Conservation (phyloP, 2,797 vertebrate genomes). For the Brotula barbata region DNA sequence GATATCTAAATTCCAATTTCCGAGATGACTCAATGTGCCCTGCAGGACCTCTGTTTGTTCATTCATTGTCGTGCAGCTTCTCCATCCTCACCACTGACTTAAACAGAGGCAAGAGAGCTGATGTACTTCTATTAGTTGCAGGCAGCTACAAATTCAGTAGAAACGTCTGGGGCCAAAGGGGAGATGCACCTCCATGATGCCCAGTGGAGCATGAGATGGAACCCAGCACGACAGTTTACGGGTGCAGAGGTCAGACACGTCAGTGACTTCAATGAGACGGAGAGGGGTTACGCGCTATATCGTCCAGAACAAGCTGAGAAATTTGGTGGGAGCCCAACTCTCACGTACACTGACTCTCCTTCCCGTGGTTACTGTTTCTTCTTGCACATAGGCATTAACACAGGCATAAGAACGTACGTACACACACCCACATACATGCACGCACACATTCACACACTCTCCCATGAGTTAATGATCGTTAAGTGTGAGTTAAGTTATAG, state of each 20-base stretch:
- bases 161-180: slow-evolving; percentile 45
- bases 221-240: slow-evolving; percentile 52
- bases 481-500: slow-evolving; percentile 69
- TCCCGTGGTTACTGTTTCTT: slow-evolving; percentile 61
- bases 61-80: background rate
- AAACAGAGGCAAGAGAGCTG: background rate
- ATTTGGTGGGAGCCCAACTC: slow-evolving; percentile 58
- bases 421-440: slow-evolving; percentile 24
- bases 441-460: slow-evolving; percentile 14
- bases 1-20: slow-evolving; percentile 25
- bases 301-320: background rate
- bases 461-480: slow-evolving; percentile 61
- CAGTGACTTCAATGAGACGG: slow-evolving; percentile 47
- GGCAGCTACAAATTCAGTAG: slow-evolving; percentile 42
- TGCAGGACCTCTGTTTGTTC: slow-evolving; percentile 27
- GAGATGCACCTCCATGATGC: slow-evolving; percentile 42
- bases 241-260: slow-evolving; percentile 45
- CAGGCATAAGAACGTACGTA: slow-evolving; percentile 24
- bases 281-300: slow-evolving; percentile 21
- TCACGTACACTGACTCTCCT: slow-evolving; percentile 65
- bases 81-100: background rate
- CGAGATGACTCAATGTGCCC: slow-evolving; percentile 46
- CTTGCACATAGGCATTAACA: slow-evolving; percentile 21
- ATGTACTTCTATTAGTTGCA: slow-evolving; percentile 20
- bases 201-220: slow-evolving; percentile 56